Conservation (phyloP, 1,140 invertebrate genomes). For the Papilio polyxenes region DNA sequence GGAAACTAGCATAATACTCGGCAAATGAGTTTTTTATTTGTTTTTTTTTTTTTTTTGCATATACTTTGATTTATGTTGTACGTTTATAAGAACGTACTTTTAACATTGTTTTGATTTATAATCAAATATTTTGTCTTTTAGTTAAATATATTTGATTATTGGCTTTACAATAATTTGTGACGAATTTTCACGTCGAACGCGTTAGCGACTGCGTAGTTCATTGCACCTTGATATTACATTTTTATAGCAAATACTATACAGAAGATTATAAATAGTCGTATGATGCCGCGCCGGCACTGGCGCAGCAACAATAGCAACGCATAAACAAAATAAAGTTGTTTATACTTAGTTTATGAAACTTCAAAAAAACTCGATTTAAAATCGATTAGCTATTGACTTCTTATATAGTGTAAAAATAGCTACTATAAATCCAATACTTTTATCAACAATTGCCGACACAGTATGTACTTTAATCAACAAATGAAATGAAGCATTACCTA, state of each 20-base stretch:
- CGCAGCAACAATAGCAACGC: slow-evolving; percentile 16
- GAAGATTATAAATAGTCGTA: slow-evolving; percentile 41
- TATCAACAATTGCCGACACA: too few species aligned
- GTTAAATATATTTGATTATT: neutral
- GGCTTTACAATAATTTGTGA: neutral
- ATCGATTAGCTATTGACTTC: slow-evolving; percentile 6
- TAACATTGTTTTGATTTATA: too few species aligned
- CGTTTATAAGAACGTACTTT: too few species aligned
- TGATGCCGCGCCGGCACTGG: slow-evolving; percentile 15
- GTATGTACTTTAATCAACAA: too few species aligned
- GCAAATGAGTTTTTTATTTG: neutral
- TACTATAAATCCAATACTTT: neutral
- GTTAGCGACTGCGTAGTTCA: slow-evolving; percentile 5
- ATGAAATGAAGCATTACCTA: neutral
- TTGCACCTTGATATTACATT: slow-evolving; percentile 31
- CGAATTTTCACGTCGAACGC: slow-evolving; percentile 7
- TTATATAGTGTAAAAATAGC: neutral
- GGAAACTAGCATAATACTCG: neutral
- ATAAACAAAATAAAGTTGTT: slow-evolving; percentile 37
- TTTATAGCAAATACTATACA: slow-evolving; percentile 39
- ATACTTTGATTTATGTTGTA: neutral
- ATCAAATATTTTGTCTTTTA: too few species aligned
- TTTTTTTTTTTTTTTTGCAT: neutral
- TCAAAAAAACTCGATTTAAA: slow-evolving; percentile 7
- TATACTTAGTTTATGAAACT: slow-evolving; percentile 17